Evolutionary conservation across 2,888 invertebrate genomes (phyloP), one percentile per base, ranked within the genome.

Genomic region (Lochmaea crataegi): DNA sequence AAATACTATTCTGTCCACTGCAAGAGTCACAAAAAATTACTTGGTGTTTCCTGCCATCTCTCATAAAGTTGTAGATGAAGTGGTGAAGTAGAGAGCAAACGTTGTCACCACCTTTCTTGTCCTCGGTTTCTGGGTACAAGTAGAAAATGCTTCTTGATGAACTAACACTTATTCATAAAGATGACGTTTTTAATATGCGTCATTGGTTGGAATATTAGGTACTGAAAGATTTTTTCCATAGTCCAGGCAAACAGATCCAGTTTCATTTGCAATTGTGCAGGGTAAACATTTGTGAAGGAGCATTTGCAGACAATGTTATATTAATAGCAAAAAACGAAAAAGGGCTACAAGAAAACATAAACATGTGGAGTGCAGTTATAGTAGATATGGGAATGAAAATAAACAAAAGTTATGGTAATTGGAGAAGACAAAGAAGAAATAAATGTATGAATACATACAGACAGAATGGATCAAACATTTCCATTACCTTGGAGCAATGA

Each of bases 1-100:
- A 80, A 64, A 80, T 82, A 75, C 81, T 81, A 70, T 80, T 81
- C 75, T 80, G 79, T 16, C 79, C 79, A 45, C 76, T 79, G 56
- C 78, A 79, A 16, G 78, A 80, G 75, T 80, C 79, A 75, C 79
- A 32, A 82, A 75, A 81, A 81, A 80, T 78, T 70, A 71, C 57
- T 57, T 81, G 63, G 51, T 77, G 61, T 61, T 66, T 42, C 11
- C 73, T 72, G 41, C 61, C 53, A n/a, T 48, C 48, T 5, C 67
- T 32, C 12, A 78, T 68, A 41, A 65, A 73, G 68, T 75, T 75
- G 61, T 72, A 69, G 51, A 81, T 60, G 76, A 78, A 81, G 75
- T 81, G 72, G 78, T 79, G 76, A 1, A 82, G 65, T 63, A 81
- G 58, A 16, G 80, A 81, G 63, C 69, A 76, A n/a, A 81, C 80